Evolutionary conservation across 2,888 invertebrate genomes (phyloP), one percentile per base, ranked within the genome.

Genomic region (Melanostoma scalare): DNA sequence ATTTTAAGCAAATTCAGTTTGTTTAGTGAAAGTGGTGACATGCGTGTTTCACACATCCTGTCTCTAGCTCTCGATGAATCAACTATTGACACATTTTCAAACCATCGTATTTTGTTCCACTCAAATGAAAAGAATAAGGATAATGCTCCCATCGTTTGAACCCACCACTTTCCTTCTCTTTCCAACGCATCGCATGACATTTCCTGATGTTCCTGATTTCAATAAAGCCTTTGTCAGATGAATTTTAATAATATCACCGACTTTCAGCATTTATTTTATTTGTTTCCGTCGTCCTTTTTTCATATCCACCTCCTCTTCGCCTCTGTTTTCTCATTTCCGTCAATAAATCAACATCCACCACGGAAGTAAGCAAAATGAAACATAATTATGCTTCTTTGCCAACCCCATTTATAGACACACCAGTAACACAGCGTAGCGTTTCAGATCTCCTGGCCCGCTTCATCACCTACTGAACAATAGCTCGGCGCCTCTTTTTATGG

Each of bases 351-450:
- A 82, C 69, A 69, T 82, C 63, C 78, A 58, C 35, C 31, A 63
- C 56, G 78, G 73, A 82, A 78, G 73, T 77, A 73, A 73, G 56
- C 67, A 77, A 73, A 82, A 69, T 71, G 33, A 78, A 82, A 78
- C 78, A 78, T 69, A 78, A 82, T 82, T 82, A 72, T 60, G 44
- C 46, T 50, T 40, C 42, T 20, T 20, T 20, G 48, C 67, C 71
- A 42, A 75, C 67, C 31, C 42, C 44, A 38, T 36, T 4, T 6
- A 55, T 9, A 40, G 30, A 61, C 36, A 56, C 48, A 52, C 31
- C 36, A 31, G 40, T 44, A 30, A 42, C 9, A 30, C 33, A 55
- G 38, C 31, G 31, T 50, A 8, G 9, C 9, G 9, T 48, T 36
- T 50, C 30, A 35, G 36, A 30, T 48, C 35, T 36, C 38, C 46